Conservation (phyloP, 2,113 vertebrate species). For the Gnathonemus longibarbis region DNA sequence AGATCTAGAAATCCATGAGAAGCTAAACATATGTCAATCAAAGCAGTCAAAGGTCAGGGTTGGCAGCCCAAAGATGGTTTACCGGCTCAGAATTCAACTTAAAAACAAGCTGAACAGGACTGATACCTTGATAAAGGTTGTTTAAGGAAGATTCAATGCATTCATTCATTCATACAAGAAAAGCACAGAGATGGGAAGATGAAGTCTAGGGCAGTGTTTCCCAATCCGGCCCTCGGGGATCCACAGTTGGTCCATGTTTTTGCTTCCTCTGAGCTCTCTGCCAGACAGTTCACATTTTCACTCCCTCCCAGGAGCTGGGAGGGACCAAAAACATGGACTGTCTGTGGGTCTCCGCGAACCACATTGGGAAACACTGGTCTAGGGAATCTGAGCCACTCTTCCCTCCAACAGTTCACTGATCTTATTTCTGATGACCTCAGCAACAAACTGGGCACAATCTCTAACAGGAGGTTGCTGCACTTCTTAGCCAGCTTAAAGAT, state of each 20-base stretch:
- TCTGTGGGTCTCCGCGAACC: background rate
- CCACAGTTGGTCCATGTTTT: too few relatives aligned
- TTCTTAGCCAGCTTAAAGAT: slow-evolving; percentile 51
- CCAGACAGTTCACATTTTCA: too few relatives aligned
- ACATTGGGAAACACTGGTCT: background rate
- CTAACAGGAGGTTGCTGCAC: slow-evolving; percentile 32
- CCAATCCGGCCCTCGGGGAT: background rate
- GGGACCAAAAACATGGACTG: background rate
- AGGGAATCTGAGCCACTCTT: background rate
- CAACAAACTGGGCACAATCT: slow-evolving; percentile 17
- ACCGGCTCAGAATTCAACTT: background rate
- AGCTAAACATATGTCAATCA: background rate
- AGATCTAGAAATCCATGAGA: background rate
- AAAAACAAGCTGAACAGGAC: background rate
- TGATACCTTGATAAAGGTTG: background rate
- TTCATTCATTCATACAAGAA: background rate
- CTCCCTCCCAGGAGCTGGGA: too few relatives aligned
- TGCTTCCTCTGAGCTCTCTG: too few relatives aligned
- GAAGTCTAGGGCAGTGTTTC: background rate
- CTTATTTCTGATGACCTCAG: slow-evolving; percentile 32
- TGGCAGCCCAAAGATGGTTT: background rate
- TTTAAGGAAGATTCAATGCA: background rate
- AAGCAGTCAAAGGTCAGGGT: background rate
- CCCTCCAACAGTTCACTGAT: background rate
- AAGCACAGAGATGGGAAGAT: background rate